These are phyloP conservation scores for Heteropelma amictum DNA, from an alignment of 2,888 invertebrate species.

Conservation along the genomic window DNA sequence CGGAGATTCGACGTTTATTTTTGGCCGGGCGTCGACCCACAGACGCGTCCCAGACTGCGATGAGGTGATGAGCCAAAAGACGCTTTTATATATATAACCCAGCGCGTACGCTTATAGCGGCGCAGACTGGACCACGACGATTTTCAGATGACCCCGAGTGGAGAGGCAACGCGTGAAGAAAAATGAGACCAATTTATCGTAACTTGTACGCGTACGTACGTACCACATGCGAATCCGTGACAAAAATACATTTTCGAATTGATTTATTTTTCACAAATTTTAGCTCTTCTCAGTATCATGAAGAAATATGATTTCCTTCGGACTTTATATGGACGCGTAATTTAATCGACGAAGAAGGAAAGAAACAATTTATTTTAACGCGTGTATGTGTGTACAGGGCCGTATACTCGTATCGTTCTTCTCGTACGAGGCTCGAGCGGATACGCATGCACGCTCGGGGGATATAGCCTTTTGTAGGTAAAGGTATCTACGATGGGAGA, in stretches of 20 bases:
- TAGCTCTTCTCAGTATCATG: too few relatives aligned
- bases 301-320: too few relatives aligned
- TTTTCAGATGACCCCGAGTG: too few relatives aligned
- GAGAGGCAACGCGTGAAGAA: too few relatives aligned
- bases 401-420: not conserved
- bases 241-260: too few relatives aligned
- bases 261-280: too few relatives aligned
- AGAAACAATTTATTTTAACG: not conserved
- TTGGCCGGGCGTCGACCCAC: conserved; percentile 76
- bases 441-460: conserved; percentile 40
- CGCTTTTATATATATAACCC: too few relatives aligned
- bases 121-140: not conserved
- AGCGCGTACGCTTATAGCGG: not conserved
- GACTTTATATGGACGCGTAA: too few relatives aligned
- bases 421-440: conserved; percentile 17
- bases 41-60: conserved; percentile 75
- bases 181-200: too few relatives aligned
- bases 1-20: conserved; percentile 73
- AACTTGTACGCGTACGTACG: too few relatives aligned
- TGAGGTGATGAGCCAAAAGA: conserved; percentile 55
- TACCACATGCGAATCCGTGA: too few relatives aligned
- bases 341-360: too few relatives aligned
- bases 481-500: conserved; percentile 57
- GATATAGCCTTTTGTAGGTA: conserved; percentile 44
- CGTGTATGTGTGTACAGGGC: not conserved